A percentile compares a stretch with the other conserved stretches of the same genome.
Conservation (phyloP, 2,797 vertebrate genomes). For the Huso huso region DNA sequence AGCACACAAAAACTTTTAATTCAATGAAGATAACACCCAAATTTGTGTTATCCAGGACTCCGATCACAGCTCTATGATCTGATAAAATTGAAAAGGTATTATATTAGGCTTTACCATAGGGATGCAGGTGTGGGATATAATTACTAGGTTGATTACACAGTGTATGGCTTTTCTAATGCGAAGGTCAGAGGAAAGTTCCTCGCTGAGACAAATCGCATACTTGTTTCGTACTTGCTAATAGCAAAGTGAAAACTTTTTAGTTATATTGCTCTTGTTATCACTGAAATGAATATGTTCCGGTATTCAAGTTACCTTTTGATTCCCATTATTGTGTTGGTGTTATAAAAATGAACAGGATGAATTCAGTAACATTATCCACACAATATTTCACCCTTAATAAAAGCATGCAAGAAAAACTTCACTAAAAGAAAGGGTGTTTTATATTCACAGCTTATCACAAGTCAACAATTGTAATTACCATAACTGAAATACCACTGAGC, state of each 20-base stretch:
- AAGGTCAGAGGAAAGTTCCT: background rate
- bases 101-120: background rate
- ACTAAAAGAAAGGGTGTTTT: too few relatives aligned
- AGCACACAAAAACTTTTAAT: too few relatives aligned
- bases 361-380: slow-evolving; percentile 27
- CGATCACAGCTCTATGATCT: background rate
- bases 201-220: slow-evolving; percentile 2
- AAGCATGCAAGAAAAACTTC: too few relatives aligned
- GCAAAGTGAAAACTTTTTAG: slow-evolving; percentile 12
- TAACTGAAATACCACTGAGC: too few relatives aligned
- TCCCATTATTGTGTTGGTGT: slow-evolving; percentile 14
- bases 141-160: slow-evolving; percentile 41
- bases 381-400: background rate
- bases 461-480: too few relatives aligned
- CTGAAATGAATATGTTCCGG: slow-evolving; percentile 25
- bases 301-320: slow-evolving; percentile 26
- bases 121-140: slow-evolving; percentile 41
- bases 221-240: slow-evolving; percentile 16
- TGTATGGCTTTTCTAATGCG: slow-evolving; percentile 15
- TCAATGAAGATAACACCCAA: too few relatives aligned
- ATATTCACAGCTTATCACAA: too few relatives aligned
- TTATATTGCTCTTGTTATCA: slow-evolving; percentile 27
- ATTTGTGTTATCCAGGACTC: too few relatives aligned
- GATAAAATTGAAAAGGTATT: background rate
- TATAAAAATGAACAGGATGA: slow-evolving; percentile 20